phyloP scores from a whole-genome alignment of 2,888 invertebrate genomes.

The Priapulus caudatus region DNA sequence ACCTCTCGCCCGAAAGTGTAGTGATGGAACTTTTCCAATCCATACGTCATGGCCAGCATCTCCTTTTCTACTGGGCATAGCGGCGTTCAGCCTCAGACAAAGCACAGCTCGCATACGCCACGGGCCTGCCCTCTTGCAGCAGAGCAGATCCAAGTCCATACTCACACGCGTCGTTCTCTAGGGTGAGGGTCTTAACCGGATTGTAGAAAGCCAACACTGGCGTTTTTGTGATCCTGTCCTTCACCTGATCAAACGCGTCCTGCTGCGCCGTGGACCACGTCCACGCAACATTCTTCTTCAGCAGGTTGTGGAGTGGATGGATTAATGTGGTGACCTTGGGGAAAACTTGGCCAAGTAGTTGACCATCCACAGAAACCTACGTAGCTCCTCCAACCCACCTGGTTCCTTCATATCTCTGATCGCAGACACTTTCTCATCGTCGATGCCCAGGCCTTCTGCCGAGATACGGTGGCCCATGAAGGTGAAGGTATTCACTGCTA shows the following conservation, averaged over 20 bases:
- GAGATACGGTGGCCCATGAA: too few relatives aligned
- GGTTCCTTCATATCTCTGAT: too few relatives aligned
- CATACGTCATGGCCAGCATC: too few relatives aligned
- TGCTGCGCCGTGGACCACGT: conserved; percentile 19
- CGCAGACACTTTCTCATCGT: too few relatives aligned
- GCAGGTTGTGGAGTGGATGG: conserved; percentile 15
- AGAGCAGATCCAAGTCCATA: conserved; percentile 21
- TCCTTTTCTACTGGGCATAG: too few relatives aligned
- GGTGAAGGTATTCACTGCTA: too few relatives aligned
- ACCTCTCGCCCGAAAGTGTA: too few relatives aligned
- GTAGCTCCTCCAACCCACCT: too few relatives aligned
- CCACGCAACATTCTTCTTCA: conserved; percentile 18
- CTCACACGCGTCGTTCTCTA: conserved; percentile 21
- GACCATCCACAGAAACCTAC: conserved; percentile 20
- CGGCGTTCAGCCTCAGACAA: too few relatives aligned
- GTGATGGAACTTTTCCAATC: too few relatives aligned
- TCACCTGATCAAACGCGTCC: conserved; percentile 17
- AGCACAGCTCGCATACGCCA: conserved; percentile 19
- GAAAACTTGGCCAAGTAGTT: conserved; percentile 18
- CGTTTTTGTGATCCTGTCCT: conserved; percentile 13
- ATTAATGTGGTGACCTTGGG: conserved; percentile 14
- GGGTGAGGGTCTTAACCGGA: conserved; percentile 8
- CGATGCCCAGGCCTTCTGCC: too few relatives aligned
- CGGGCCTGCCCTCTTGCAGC: conserved; percentile 17
- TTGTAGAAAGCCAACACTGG: conserved; percentile 20